Evolutionary conservation across 2,888 invertebrate genomes (phyloP).

Genomic region (Protonemura montana): DNA sequence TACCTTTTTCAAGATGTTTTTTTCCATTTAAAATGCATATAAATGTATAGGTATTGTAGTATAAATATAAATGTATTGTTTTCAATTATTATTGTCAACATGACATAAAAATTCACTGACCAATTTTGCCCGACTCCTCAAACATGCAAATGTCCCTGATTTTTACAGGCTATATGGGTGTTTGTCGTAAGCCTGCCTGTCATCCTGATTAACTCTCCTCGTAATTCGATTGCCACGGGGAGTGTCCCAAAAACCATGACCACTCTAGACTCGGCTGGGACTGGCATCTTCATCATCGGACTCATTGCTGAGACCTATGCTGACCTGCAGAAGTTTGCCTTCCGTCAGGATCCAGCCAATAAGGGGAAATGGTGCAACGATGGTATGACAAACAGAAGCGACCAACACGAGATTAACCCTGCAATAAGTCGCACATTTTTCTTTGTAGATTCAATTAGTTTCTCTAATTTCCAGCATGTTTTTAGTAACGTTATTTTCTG

Average conservation of each 20-base stretch:
- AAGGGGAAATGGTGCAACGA: conserved; percentile 93
- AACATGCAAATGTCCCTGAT: too few relatives aligned
- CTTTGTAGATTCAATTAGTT: neutral
- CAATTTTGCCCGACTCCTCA: too few relatives aligned
- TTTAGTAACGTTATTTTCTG: neutral
- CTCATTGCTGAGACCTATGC: conserved; percentile 88
- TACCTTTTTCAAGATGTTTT: too few relatives aligned
- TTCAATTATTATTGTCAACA: too few relatives aligned
- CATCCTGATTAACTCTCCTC: conserved; percentile 87
- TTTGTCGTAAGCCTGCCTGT: conserved; percentile 90
- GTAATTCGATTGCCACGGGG: conserved; percentile 73
- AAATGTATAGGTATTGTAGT: too few relatives aligned
- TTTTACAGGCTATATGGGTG: conserved; percentile 86
- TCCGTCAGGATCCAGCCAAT: conserved; percentile 86
- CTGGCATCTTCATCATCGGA: conserved; percentile 84
- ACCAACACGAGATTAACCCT: neutral
- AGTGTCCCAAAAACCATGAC: conserved; percentile 73
- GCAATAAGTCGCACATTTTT: neutral
- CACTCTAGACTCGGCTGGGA: conserved; percentile 84
- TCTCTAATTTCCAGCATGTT: neutral
- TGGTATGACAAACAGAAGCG: conserved; percentile 61
- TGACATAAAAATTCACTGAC: too few relatives aligned
- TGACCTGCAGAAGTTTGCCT: conserved; percentile 91
- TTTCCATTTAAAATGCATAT: too few relatives aligned
- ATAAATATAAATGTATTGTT: too few relatives aligned